phyloP scores from a whole-genome alignment of 2,113 vertebrate species.

The western clawed frog (Xenopus tropicalis) region DNA sequence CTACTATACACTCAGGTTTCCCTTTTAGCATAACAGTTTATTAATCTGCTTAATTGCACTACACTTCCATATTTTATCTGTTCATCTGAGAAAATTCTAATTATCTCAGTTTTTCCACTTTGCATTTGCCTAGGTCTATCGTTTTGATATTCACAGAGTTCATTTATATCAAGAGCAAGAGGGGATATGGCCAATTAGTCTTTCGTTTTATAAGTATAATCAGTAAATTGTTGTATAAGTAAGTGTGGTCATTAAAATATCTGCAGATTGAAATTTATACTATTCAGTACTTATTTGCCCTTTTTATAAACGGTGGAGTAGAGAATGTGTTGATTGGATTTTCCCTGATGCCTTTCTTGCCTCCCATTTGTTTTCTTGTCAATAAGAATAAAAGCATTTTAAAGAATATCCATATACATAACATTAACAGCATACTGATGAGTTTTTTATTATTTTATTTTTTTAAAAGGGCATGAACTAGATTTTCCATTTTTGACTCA shows the following conservation, averaged over 20 bases:
- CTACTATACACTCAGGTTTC: no score
- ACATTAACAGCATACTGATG: no score
- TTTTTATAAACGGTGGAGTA: no score
- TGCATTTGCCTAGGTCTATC: slow-evolving; percentile 47
- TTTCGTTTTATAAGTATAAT: slow-evolving; percentile 1
- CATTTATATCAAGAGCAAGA: slow-evolving; percentile 52
- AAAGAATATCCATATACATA: no score
- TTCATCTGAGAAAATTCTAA: slow-evolving; percentile 57
- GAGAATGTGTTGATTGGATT: no score
- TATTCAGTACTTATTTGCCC: slow-evolving; percentile 1
- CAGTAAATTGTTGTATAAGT: neutral
- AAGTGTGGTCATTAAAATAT: slow-evolving; percentile 21
- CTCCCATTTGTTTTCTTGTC: neutral
- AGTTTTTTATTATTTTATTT: no score
- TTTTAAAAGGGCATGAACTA: no score
- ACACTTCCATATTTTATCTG: slow-evolving; percentile 63
- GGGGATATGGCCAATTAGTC: slow-evolving; percentile 51
- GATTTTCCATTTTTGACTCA: no score
- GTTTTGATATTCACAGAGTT: slow-evolving; percentile 52
- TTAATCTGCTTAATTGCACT: slow-evolving; percentile 71
- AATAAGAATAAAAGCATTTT: no score
- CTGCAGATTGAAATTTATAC: neutral
- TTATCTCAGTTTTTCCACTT: slow-evolving; percentile 62
- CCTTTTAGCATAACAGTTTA: slow-evolving; percentile 51
- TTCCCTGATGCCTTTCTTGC: no score